A percentile compares a stretch with the other conserved stretches of the same genome.
Evolutionary conservation across 2,888 invertebrate species (phyloP).

Genomic region (Stegana nigrithorax): DNA sequence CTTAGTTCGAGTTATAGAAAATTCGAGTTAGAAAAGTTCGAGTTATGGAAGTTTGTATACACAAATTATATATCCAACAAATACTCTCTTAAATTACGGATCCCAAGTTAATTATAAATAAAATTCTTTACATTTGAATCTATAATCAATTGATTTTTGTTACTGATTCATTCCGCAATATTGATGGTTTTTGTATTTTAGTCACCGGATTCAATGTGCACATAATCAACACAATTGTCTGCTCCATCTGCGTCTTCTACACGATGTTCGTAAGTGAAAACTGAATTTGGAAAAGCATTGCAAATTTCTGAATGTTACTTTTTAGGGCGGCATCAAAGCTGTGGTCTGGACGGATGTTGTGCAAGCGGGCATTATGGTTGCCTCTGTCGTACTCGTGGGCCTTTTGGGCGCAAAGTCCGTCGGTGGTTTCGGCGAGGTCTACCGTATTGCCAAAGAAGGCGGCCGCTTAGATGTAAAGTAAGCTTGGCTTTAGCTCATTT

Average conservation of each 20-base stretch:
- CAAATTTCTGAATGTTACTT: not conserved
- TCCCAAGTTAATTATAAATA: too few relatives aligned
- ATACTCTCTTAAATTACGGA: too few relatives aligned
- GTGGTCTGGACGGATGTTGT: conserved; percentile 72
- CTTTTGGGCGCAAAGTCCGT: conserved; percentile 64
- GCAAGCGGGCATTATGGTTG: conserved; percentile 68
- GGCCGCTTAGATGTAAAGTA: conserved; percentile 67
- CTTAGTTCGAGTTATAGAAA: too few relatives aligned
- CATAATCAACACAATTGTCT: conserved; percentile 71
- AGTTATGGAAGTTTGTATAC: too few relatives aligned
- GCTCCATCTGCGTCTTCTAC: conserved; percentile 72
- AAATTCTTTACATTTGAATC: too few relatives aligned
- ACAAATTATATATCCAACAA: too few relatives aligned
- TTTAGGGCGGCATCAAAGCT: conserved; percentile 70
- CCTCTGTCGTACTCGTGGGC: conserved; percentile 65
- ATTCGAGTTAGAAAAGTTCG: too few relatives aligned
- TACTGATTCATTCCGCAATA: not conserved
- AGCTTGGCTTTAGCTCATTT: conserved; percentile 21
- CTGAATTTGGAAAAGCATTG: too few relatives aligned
- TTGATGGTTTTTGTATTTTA: conserved; percentile 46
- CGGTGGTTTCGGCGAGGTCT: conserved; percentile 67
- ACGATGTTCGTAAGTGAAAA: conserved; percentile 71
- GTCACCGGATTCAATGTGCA: conserved; percentile 73
- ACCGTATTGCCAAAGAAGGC: conserved; percentile 61
- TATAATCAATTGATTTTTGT: not conserved